Conservation (phyloP, 2,113 vertebrate genomes). For the Varanus komodoensis region DNA sequence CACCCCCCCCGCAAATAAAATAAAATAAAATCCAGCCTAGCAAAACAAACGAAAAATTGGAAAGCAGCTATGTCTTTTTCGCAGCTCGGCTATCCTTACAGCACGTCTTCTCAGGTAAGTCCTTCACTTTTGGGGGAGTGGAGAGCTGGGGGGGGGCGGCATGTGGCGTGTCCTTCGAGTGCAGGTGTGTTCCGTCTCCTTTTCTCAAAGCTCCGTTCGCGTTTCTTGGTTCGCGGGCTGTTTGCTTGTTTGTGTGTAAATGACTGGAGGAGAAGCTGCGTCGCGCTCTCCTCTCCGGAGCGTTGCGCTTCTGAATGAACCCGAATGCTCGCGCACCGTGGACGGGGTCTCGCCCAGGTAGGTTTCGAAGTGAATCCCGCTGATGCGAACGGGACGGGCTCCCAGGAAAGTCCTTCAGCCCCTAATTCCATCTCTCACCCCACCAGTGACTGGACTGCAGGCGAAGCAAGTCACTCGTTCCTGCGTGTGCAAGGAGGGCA, state of each 20-base stretch:
- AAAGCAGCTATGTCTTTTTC: conserved; percentile 96
- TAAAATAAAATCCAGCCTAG: too few relatives aligned
- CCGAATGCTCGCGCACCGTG: too few relatives aligned
- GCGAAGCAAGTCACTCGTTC: too few relatives aligned
- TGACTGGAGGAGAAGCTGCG: conserved; percentile 60
- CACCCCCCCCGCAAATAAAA: background rate
- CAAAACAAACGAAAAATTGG: conserved; percentile 70
- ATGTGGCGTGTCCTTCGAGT: conserved; percentile 23
- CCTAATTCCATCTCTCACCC: conserved; percentile 10
- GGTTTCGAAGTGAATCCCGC: conserved; percentile 52
- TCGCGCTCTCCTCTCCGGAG: background rate
- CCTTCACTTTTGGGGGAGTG: conserved; percentile 57
- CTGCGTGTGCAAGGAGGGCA: too few relatives aligned
- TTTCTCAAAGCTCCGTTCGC: conserved; percentile 44
- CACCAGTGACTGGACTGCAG: conserved; percentile 12
- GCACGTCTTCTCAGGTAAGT: conserved; percentile 96
- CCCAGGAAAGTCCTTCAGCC: conserved; percentile 25
- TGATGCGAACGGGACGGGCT: conserved; percentile 31
- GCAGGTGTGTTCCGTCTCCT: conserved; percentile 62
- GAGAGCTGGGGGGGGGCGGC: background rate
- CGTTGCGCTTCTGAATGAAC: too few relatives aligned
- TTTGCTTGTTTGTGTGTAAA: conserved; percentile 52
- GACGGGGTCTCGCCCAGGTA: background rate
- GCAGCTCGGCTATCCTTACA: conserved; percentile 97
- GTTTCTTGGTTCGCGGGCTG: conserved; percentile 56